These are phyloP conservation scores for Macrotrachela quadricornifera DNA, from an alignment of 1,140 invertebrate species.

Conservation along the genomic window DNA sequence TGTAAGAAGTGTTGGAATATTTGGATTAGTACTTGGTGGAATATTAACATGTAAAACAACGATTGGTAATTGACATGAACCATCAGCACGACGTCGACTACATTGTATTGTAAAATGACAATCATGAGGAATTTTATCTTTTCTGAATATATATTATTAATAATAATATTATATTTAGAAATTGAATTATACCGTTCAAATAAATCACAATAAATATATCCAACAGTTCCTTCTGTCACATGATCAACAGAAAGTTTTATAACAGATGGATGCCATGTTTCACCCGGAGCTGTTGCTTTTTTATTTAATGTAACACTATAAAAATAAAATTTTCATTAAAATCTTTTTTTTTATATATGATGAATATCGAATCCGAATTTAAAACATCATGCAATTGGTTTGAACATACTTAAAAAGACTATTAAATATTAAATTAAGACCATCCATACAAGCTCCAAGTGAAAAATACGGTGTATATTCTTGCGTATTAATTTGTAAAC, in stretches of 20 bases:
- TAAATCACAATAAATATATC: constrained; percentile 92
- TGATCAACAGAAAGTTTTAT: constrained; percentile 45
- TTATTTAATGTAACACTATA: constrained; percentile 47
- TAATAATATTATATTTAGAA: constrained; percentile 40
- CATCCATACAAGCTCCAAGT: constrained; percentile 81
- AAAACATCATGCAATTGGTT: too few species aligned
- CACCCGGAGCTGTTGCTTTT: constrained; percentile 47
- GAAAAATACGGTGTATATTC: constrained; percentile 75
- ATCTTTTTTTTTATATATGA: too few species aligned
- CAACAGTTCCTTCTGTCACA: constrained; percentile 51
- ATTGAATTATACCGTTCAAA: constrained; percentile 68
- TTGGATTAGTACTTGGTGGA: constrained; percentile 38
- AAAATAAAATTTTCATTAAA: background rate
- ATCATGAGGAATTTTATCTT: constrained; percentile 34
- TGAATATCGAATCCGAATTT: too few species aligned
- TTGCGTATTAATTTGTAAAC: constrained; percentile 17
- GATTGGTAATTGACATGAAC: constrained; percentile 65
- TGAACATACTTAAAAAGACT: constrained; percentile 38
- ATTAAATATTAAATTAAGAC: constrained; percentile 59
- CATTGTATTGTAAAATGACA: constrained; percentile 95
- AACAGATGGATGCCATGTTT: constrained; percentile 62
- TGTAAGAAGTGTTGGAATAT: constrained; percentile 49
- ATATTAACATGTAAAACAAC: constrained; percentile 82
- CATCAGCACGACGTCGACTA: constrained; percentile 53
- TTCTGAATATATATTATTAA: background rate